phyloP scores from a whole-genome alignment of 2,113 vertebrate genomes.

The Sciurus niger region DNA sequence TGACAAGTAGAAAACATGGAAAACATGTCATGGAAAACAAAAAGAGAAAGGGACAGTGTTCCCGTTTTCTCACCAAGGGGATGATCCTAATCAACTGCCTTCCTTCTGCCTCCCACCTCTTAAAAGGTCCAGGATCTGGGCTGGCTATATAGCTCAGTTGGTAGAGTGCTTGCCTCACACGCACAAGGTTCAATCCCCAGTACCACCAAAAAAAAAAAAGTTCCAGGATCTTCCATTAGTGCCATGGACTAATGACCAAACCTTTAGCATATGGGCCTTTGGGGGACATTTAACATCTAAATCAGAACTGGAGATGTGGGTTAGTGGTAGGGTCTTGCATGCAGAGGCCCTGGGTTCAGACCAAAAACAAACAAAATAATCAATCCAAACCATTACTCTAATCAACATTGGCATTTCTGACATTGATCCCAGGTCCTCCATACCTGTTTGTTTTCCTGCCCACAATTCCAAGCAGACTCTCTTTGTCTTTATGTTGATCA shows the following conservation, averaged over 20 bases:
- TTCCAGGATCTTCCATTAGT: neutral
- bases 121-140: neutral
- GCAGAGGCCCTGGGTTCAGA: neutral
- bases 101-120: neutral
- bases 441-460: neutral
- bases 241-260: neutral
- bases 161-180: too few species aligned
- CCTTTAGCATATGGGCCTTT: neutral
- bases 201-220: neutral
- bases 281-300: neutral
- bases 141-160: too few species aligned
- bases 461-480: neutral
- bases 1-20: too few species aligned
- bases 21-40: neutral
- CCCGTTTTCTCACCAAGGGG: neutral
- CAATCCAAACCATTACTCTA: too few species aligned
- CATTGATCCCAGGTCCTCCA: neutral
- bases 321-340: neutral
- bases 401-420: neutral
- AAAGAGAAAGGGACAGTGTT: too few species aligned
- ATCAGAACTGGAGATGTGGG: neutral
- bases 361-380: neutral
- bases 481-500: neutral
- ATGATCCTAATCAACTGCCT: neutral
- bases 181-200: too few species aligned